Percentiles rank a stretch among this genome's conserved stretches.
phyloP scores from a whole-genome alignment of 2,113 vertebrate species.

The Condylura cristata region DNA sequence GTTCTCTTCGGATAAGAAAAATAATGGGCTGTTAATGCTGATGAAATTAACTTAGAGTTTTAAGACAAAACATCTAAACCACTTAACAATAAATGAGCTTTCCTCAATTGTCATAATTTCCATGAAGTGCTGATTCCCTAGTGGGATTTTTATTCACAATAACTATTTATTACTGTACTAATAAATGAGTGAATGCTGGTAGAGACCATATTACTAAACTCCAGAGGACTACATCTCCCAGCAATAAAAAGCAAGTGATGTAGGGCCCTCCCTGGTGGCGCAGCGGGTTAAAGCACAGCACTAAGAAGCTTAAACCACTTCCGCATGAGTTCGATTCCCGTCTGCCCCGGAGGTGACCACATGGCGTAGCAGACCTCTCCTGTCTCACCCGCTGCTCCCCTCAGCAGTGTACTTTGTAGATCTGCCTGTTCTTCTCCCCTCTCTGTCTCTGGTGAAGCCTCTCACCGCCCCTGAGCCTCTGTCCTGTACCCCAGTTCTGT shows the following conservation, averaged over 20 bases:
- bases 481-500: no score
- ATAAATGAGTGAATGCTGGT: conserved; percentile 12
- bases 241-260: neutral
- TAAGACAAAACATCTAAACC: neutral
- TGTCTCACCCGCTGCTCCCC: no score
- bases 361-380: no score
- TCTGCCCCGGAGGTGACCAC: no score
- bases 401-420: no score
- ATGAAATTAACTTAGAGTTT: conserved; percentile 29
- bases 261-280: no score
- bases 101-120: neutral
- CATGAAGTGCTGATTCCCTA: conserved; percentile 1
- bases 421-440: no score
- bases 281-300: no score
- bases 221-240: neutral
- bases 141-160: conserved; percentile 28
- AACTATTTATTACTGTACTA: neutral
- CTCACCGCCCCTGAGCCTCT: no score
- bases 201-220: neutral
- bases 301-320: no score
- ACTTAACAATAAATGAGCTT: neutral
- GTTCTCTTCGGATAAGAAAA: neutral
- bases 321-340: no score
- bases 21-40: neutral
- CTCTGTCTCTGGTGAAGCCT: no score